Percentiles rank a stretch among this genome's conserved stretches.
Evolutionary conservation across 2,797 vertebrate species (phyloP).

Genomic region (Gymnothorax javanicus): DNA sequence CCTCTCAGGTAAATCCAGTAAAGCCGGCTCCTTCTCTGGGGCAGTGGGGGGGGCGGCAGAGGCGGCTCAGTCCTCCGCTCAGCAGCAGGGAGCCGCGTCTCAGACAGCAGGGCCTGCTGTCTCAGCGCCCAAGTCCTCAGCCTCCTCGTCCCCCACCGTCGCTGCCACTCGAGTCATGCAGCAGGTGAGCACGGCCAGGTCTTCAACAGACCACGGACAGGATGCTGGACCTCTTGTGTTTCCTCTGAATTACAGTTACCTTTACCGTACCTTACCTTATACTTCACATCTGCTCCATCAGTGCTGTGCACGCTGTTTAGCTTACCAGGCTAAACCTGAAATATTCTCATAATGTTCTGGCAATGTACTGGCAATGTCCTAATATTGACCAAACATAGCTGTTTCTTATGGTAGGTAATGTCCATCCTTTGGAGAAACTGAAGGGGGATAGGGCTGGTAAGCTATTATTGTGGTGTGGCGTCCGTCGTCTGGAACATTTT

Average conservation of each 20-base stretch:
- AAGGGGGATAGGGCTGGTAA: too few relatives aligned
- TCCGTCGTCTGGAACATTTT: too few relatives aligned
- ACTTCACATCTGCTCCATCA: not conserved
- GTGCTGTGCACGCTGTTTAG: not conserved
- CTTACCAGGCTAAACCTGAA: too few relatives aligned
- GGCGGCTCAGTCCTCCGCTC: constrained; percentile 77
- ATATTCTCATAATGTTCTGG: too few relatives aligned
- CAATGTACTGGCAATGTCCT: too few relatives aligned
- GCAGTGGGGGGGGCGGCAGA: constrained; percentile 63
- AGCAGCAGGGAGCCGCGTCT: constrained; percentile 76
- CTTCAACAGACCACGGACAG: not conserved
- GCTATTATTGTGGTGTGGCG: too few relatives aligned
- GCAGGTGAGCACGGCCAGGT: constrained; percentile 67
- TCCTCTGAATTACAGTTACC: not conserved
- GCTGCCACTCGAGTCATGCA: constrained; percentile 80
- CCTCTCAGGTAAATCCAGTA: constrained; percentile 62
- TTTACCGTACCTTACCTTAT: not conserved
- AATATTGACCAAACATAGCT: too few relatives aligned
- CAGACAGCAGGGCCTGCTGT: constrained; percentile 81
- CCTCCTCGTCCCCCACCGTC: constrained; percentile 71
- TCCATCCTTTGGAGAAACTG: too few relatives aligned
- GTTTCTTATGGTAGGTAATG: too few relatives aligned
- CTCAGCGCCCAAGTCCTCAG: constrained; percentile 76
- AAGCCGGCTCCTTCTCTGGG: constrained; percentile 52
- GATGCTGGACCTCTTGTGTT: not conserved